Percentiles rank a stretch among this genome's conserved stretches.
Evolutionary conservation across 2,113 vertebrate species (phyloP).

Genomic region (Semnornis frantzii): DNA sequence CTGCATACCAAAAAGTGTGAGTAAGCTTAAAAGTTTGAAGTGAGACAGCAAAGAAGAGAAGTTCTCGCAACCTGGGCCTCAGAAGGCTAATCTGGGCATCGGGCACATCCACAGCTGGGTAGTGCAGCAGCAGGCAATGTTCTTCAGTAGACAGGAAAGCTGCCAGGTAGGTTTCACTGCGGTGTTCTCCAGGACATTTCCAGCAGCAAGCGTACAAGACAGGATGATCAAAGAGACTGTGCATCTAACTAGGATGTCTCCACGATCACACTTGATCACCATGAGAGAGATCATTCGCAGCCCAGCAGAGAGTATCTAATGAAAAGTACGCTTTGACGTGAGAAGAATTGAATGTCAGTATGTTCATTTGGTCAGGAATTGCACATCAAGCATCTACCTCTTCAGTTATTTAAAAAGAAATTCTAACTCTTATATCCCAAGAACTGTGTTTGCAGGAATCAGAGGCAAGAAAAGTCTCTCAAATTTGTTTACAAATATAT

Average conservation of each 20-base stretch:
- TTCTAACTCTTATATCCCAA: neutral
- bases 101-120: too few species aligned
- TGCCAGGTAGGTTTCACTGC: too few species aligned
- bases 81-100: too few species aligned
- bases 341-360: neutral
- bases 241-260: neutral
- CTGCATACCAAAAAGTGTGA: too few species aligned
- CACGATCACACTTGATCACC: neutral
- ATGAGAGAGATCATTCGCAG: neutral
- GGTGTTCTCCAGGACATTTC: too few species aligned
- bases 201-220: too few species aligned
- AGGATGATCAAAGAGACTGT: neutral
- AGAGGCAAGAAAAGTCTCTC: neutral
- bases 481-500: neutral
- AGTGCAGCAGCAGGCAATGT: too few species aligned
- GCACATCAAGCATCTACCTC: neutral
- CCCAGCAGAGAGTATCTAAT: neutral
- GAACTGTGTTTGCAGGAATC: neutral
- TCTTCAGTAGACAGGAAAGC: too few species aligned
- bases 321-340: neutral
- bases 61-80: too few species aligned
- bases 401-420: neutral
- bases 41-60: too few species aligned
- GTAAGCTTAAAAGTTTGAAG: too few species aligned
- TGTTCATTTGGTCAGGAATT: neutral